These are phyloP conservation scores for Apogon talboti DNA, from an alignment of 2,797 vertebrate genomes.

Conservation along the genomic window DNA sequence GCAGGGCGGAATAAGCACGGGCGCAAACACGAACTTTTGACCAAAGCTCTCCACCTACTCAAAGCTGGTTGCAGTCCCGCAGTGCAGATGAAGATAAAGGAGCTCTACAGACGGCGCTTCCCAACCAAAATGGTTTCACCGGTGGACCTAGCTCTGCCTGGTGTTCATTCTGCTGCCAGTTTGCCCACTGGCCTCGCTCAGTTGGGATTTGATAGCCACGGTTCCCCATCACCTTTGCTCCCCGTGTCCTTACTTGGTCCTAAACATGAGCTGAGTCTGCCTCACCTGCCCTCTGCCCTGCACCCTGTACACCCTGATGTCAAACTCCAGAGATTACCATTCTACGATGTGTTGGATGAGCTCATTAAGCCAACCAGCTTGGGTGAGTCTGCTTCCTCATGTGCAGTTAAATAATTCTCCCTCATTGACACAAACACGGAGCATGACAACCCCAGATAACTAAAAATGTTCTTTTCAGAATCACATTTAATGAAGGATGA, in stretches of 20 bases:
- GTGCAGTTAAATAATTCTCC: constrained; percentile 12
- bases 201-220: constrained; percentile 89
- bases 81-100: constrained; percentile 99
- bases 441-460: constrained; percentile 15
- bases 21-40: constrained; percentile 99
- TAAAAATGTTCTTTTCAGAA: constrained; percentile 16
- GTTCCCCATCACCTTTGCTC: constrained; percentile 92
- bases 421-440: background rate
- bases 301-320: constrained; percentile 98
- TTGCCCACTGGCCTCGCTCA: constrained; percentile 91
- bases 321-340: constrained; percentile 98
- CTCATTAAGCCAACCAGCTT: constrained; percentile 98
- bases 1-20: constrained; percentile 99
- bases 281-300: constrained; percentile 94
- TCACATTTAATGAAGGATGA: background rate
- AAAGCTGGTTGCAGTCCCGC: constrained; percentile 98
- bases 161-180: constrained; percentile 89
- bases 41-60: constrained; percentile 96
- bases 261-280: constrained; percentile 97
- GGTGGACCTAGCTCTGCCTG: constrained; percentile 91
- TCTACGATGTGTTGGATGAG: constrained; percentile 97
- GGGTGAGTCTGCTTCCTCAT: constrained; percentile 83
- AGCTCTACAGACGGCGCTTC: constrained; percentile 97
- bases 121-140: constrained; percentile 98
- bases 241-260: constrained; percentile 96